Evolutionary conservation across 2,113 vertebrate genomes (phyloP).

Genomic region (Apaloderma vittatum): DNA sequence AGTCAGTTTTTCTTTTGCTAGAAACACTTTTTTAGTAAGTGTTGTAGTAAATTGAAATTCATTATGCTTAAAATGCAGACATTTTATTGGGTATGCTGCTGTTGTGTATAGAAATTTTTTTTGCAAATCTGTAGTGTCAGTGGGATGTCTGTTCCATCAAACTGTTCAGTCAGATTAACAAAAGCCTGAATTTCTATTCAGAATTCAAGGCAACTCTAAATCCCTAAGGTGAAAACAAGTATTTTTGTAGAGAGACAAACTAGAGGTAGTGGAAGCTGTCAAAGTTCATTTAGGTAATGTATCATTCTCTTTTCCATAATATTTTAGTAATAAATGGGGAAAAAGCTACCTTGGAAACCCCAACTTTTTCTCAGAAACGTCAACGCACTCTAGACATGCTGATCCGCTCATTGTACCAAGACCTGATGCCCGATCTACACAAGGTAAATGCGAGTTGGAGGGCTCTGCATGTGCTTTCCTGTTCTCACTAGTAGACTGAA

Average conservation of each 20-base stretch:
- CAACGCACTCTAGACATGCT: conserved; percentile 98
- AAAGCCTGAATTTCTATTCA: background rate
- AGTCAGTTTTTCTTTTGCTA: conserved; percentile 66
- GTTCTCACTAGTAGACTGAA: background rate
- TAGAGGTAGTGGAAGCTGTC: background rate
- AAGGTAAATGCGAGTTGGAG: conserved; percentile 82
- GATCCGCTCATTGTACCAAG: conserved; percentile 96
- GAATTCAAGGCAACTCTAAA: background rate
- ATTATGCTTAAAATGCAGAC: background rate
- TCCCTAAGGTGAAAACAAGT: background rate
- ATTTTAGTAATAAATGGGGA: conserved; percentile 97
- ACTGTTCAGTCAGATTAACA: background rate
- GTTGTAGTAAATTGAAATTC: background rate
- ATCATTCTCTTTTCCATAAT: conserved; percentile 3
- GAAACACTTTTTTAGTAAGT: background rate
- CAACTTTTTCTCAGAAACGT: conserved; percentile 97
- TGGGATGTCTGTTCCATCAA: background rate
- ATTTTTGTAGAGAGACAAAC: background rate
- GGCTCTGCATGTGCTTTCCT: background rate
- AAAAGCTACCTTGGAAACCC: conserved; percentile 98
- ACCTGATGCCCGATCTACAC: conserved; percentile 94
- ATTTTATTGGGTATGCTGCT: background rate
- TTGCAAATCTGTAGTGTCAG: background rate
- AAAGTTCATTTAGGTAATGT: background rate
- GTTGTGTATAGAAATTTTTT: background rate